Base-by-base conservation (phyloP, 2,888 invertebrate species). In the Quadriops clusia region DNA sequence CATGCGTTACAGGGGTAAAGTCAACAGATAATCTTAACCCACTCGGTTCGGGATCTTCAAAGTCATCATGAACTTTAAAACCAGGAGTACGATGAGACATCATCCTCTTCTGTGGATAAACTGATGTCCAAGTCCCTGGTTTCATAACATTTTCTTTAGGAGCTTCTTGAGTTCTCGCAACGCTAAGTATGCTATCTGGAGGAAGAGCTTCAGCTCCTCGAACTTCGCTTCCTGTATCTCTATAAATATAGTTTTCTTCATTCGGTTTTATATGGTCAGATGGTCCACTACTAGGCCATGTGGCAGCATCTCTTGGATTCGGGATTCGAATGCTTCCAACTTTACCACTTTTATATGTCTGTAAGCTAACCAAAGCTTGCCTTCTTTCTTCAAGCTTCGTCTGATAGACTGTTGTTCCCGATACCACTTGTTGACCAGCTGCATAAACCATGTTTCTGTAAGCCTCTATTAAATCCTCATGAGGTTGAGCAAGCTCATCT, bases 361-460 rank as follows among this genome's bases (percentile, higher is more conserved):
- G 74, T 23, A 89, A 58, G 2, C 78, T 78, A 30, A 81, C 82
- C 33, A 90, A 63, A 5, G 83, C 85, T 51, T 75, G 69, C 33
- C 90, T 68, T 30, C 83, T 78, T 47, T 81, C 80, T 12, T 71
- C 66, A 26, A 82, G n/a, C n/a, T n/a, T n/a, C n/a, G n/a, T n/a
- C n/a, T n/a, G n/a, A 6, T 51, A 72, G 44, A 78, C 77, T 50
- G 70, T 74, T 28, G 77, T 60, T 62, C 74, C 70, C 58, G 9
- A 3, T 31, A 6, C 38, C 45, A 60, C 58, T 39, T 57, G 54
- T 44, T 54, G 52, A n/a, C 60, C 60, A 34, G 54, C 57, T 31
- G 59, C 55, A 38, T 43, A 50, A n/a, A 60, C 41, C 36, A 60
- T 47, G 42, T 51, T 54, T 33, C 56, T 43, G 52, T 84, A 78